phyloP scores from a whole-genome alignment of 2,113 vertebrate species.

The Sturnus vulgaris region DNA sequence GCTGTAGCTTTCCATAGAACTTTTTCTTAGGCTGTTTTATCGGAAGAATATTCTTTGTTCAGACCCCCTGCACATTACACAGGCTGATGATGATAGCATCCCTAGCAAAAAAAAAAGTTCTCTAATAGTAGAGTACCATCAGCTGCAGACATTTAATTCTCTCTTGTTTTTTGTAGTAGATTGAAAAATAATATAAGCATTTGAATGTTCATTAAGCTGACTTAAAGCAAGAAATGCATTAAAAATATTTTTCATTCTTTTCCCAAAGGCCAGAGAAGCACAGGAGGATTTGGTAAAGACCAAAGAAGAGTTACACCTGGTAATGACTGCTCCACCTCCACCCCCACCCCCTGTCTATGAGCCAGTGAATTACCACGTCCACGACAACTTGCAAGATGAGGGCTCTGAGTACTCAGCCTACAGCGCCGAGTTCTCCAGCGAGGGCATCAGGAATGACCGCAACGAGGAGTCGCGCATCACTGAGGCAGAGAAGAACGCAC shows the following conservation, averaged over 20 bases:
- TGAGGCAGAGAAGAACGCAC: conserved; percentile 91
- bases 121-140: neutral
- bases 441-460: conserved; percentile 84
- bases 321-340: conserved; percentile 79
- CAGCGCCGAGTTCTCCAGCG: conserved; percentile 86
- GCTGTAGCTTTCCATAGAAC: neutral
- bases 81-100: neutral
- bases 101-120: neutral
- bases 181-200: neutral
- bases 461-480: conserved; percentile 88
- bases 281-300: conserved; percentile 88
- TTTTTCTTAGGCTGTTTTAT: neutral
- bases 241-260: neutral
- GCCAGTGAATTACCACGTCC: conserved; percentile 73
- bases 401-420: conserved; percentile 79
- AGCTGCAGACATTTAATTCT: neutral
- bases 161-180: neutral
- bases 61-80: no score
- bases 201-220: neutral
- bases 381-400: conserved; percentile 82
- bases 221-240: neutral
- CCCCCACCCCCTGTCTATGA: conserved; percentile 82
- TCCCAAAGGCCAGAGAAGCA: conserved; percentile 82
- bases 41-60: neutral
- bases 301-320: conserved; percentile 86